Conservation (phyloP, 2,888 invertebrate genomes). For the Polietes domitor region DNA sequence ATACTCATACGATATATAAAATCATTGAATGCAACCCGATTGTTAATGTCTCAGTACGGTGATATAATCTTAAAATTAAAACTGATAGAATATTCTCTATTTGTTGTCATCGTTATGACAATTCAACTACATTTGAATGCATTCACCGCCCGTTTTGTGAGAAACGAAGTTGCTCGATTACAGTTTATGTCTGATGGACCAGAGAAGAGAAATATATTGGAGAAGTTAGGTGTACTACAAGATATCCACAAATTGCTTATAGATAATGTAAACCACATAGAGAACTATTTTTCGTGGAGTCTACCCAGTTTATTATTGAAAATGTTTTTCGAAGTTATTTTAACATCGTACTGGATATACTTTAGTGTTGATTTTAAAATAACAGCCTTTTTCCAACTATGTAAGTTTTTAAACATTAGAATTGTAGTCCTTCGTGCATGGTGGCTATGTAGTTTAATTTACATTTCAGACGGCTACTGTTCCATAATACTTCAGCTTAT, state of each 20-base stretch:
- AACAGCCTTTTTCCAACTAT: conserved; percentile 42
- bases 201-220: conserved; percentile 5
- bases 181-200: conserved; percentile 32
- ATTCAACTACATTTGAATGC: conserved; percentile 47
- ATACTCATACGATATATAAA: conserved; percentile 44
- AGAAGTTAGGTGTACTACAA: conserved; percentile 61
- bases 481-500: conserved; percentile 42
- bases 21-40: conserved; percentile 48
- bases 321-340: conserved; percentile 70
- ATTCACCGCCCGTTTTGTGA: conserved; percentile 13
- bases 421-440: not conserved
- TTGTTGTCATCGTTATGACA: conserved; percentile 62
- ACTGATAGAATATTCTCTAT: conserved; percentile 71
- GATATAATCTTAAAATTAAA: conserved; percentile 71
- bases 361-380: conserved; percentile 58
- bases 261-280: conserved; percentile 68
- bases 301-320: conserved; percentile 70
- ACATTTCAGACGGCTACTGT: conserved; percentile 51
- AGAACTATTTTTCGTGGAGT: conserved; percentile 71
- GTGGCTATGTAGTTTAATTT: not conserved
- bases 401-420: conserved; percentile 43
- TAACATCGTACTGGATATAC: conserved; percentile 73
- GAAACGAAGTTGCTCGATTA: conserved; percentile 22
- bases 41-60: conserved; percentile 68
- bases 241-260: conserved; percentile 72